phyloP scores from a whole-genome alignment of 2,113 vertebrate species.

The Genyomyrus donnyi region DNA sequence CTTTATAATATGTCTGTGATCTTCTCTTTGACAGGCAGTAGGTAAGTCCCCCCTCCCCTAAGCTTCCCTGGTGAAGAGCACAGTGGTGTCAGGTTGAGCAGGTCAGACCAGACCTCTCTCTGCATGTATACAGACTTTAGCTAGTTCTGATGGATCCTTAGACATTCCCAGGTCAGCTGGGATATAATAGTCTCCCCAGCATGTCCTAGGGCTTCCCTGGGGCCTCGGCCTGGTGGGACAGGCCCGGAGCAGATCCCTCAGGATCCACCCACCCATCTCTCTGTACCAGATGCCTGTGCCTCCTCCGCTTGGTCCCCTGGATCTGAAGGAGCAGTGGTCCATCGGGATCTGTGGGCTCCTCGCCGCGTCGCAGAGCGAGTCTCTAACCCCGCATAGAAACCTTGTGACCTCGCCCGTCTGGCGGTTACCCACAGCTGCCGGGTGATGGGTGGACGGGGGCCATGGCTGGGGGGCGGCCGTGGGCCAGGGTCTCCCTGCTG shows the following conservation, averaged over 20 bases:
- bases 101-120: not conserved
- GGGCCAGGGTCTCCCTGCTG: not conserved
- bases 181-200: not conserved
- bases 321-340: not conserved
- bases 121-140: not conserved
- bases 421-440: not conserved
- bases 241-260: not conserved
- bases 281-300: too few species aligned
- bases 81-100: not conserved
- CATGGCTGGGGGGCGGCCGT: not conserved
- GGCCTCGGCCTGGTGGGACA: not conserved
- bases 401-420: not conserved
- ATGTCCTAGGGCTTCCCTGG: not conserved
- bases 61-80: not conserved
- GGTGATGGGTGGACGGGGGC: too few species aligned
- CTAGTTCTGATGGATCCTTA: not conserved
- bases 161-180: not conserved
- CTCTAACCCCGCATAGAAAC: not conserved
- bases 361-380: not conserved
- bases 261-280: not conserved
- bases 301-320: not conserved
- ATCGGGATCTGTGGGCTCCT: not conserved
- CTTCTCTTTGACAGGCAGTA: not conserved
- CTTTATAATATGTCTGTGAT: not conserved
- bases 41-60: not conserved